Evolutionary conservation across 2,113 vertebrate species (phyloP), one percentile per base, ranked within the genome.

Genomic region (Onychostruthus taczanowskii): DNA sequence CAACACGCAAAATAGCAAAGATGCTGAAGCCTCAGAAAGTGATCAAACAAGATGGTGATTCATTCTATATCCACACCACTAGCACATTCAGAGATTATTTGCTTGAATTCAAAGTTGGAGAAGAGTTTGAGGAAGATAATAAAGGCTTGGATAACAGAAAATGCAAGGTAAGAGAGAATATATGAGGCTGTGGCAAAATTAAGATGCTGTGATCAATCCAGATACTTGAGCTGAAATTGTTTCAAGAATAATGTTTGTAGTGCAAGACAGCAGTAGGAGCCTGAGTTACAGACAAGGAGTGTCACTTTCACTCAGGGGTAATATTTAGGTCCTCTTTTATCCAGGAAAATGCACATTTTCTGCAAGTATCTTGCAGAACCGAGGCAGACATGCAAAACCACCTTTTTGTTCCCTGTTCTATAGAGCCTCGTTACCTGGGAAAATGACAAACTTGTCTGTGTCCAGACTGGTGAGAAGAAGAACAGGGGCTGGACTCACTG

Each of bases 401-500:
- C 6, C 8, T 68, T 28, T 67, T 82, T 70, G 8, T 78, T 76
- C 28, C n/a, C 18, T 89, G 39, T 39, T 46, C 52, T 53, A 26
- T 90, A 99, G 99, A 98, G 97, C 43, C 63, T 98, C 5, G 98
- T 99, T 55, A 98, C 95, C 74, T 99, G 98, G 98, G 94, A 99
- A 16, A 96, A 98, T 13, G 98, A 98, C 75, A 98, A 96, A 83
- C 98, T 99, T 43, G 97, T 98, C 53, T 99, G 99, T 93, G 96
- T 99, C 26, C 99, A 99, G 95, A 98, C 80, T 44, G 99, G 99
- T 56, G 98, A 99, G 58, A 99, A 99, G 97, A 98, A 97, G 72
- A 98, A 98, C 93, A 92, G 98, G 77, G 98, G 98, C 16, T 99
- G 99, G 99, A 98, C 94, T 55, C 99, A 99, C 46, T 99, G 99